Evolutionary conservation across 2,113 vertebrate genomes (phyloP).

Genomic region (Archocentrus centrarchus): DNA sequence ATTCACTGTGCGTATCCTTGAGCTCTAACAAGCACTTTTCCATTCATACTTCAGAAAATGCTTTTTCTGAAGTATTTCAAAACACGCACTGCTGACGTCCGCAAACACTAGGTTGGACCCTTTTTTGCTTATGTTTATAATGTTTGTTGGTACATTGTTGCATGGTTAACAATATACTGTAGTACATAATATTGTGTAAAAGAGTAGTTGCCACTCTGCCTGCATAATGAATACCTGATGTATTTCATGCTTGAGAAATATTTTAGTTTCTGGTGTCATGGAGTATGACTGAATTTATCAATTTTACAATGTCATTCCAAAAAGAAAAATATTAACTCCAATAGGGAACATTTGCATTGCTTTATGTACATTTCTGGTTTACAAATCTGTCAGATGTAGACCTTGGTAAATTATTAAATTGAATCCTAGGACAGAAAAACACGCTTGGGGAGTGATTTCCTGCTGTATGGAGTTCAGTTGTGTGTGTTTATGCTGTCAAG

Average conservation of each 20-base stretch:
- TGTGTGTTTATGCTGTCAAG: slow-evolving; percentile 21
- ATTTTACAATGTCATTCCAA: background rate
- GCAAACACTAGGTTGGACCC: background rate
- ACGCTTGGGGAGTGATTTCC: slow-evolving; percentile 11
- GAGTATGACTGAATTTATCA: background rate
- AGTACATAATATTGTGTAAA: background rate
- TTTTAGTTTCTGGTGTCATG: background rate
- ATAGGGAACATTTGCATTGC: background rate
- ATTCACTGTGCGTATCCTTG: background rate
- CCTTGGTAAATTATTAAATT: slow-evolving; percentile 8
- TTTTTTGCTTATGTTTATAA: background rate
- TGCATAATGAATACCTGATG: background rate
- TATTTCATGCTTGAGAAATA: background rate
- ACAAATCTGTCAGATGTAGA: background rate
- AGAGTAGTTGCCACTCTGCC: background rate
- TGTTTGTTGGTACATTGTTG: background rate
- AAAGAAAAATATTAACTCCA: background rate
- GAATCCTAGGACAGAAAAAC: slow-evolving; percentile 5
- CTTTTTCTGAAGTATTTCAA: background rate
- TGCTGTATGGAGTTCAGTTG: background rate
- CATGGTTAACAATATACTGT: background rate
- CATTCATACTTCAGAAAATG: background rate
- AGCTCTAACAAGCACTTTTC: background rate
- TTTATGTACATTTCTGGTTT: background rate
- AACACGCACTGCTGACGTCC: background rate